Percentiles rank a stretch among this genome's conserved stretches.
phyloP scores from a whole-genome alignment of 2,888 invertebrate genomes.

The Drosophila lacicola region DNA sequence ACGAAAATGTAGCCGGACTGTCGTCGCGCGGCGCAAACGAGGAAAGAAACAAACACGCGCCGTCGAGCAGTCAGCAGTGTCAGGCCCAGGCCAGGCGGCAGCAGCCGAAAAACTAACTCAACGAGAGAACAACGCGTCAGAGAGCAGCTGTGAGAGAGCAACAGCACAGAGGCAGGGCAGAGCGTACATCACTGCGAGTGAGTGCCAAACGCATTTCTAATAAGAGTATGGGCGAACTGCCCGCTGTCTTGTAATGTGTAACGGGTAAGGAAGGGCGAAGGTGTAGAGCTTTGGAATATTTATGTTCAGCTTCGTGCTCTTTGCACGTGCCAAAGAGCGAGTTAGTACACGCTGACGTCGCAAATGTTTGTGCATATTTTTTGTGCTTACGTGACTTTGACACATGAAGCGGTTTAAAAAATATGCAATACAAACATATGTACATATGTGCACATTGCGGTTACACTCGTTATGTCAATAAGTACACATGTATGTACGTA shows the following conservation, averaged over 20 bases:
- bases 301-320: conserved; percentile 37
- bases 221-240: conserved; percentile 27
- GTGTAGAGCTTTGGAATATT: conserved; percentile 8
- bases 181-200: conserved; percentile 3
- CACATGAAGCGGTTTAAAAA: conserved; percentile 25
- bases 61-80: conserved; percentile 39
- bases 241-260: conserved; percentile 35
- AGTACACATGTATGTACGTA: neutral
- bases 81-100: conserved; percentile 32
- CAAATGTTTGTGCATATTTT: conserved; percentile 57
- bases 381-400: conserved; percentile 61
- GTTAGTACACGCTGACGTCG: conserved; percentile 34
- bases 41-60: conserved; percentile 76
- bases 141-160: conserved; percentile 22
- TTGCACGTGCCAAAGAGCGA: conserved; percentile 52
- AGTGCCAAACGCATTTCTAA: conserved; percentile 55
- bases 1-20: conserved; percentile 72
- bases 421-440: conserved; percentile 6
- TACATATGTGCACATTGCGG: neutral
- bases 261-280: neutral
- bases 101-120: conserved; percentile 64
- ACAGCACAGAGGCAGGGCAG: conserved; percentile 14
- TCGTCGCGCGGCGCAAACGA: conserved; percentile 76
- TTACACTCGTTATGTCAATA: conserved; percentile 8
- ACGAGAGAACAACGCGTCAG: conserved; percentile 24